phyloP scores from a whole-genome alignment of 2,113 vertebrate species.

The Halichoerus grypus region DNA sequence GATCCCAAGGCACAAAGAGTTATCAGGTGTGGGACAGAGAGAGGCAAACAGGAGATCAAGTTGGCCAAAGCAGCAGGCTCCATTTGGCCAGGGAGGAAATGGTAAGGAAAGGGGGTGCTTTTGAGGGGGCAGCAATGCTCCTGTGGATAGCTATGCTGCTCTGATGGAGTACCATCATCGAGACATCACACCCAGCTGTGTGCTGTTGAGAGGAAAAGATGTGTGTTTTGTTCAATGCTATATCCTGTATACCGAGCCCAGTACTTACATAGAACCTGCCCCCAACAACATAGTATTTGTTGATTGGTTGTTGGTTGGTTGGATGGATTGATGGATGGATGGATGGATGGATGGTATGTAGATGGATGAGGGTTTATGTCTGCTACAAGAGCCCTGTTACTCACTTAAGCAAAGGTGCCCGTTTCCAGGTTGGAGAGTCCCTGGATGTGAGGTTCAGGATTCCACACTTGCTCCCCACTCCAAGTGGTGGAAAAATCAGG shows the following conservation, averaged over 20 bases:
- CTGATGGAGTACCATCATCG: not conserved
- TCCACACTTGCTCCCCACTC: not conserved
- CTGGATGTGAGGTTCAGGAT: not conserved
- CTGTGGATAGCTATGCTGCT: not conserved
- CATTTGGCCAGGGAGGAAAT: not conserved
- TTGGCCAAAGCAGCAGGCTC: not conserved
- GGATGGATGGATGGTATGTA: not conserved
- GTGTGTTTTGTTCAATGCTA: not conserved
- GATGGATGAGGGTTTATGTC: not conserved
- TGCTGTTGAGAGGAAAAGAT: not conserved
- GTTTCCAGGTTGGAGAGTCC: not conserved
- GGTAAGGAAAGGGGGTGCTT: not conserved
- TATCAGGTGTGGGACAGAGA: not conserved
- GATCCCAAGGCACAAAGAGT: not conserved
- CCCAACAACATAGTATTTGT: not conserved
- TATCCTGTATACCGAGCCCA: not conserved
- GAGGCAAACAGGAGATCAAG: not conserved
- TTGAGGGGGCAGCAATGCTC: not conserved
- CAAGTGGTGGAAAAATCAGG: not conserved
- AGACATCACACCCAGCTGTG: not conserved
- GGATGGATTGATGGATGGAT: not conserved
- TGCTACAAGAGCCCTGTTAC: not conserved
- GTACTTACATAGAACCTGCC: not conserved
- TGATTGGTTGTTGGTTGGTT: not conserved
- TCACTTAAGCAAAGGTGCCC: not conserved